Evolutionary conservation across 2,113 vertebrate species (phyloP).

Genomic region (Marmota flaviventris): DNA sequence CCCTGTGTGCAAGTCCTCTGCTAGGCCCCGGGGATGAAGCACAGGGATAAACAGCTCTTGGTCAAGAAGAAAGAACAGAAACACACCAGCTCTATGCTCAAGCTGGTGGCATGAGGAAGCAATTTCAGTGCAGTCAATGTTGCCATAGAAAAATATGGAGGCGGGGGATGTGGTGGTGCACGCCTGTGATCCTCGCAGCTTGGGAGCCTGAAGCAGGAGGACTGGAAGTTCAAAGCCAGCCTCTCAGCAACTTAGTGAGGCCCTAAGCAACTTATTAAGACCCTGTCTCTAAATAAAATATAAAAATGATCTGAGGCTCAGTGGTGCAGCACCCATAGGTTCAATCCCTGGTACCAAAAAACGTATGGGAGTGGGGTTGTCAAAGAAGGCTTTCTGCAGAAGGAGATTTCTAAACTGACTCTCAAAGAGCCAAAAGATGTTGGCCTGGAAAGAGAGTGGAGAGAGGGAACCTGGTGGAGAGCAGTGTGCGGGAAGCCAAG

Average conservation of each 20-base stretch:
- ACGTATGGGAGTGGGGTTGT: neutral
- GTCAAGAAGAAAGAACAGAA: too few species aligned
- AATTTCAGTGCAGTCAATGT: neutral
- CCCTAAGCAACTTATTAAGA: too few species aligned
- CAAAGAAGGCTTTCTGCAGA: neutral
- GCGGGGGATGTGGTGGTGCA: too few species aligned
- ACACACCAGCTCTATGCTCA: neutral
- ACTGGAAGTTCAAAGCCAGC: too few species aligned
- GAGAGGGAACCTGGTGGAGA: neutral
- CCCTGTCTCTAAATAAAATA: too few species aligned
- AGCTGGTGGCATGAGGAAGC: neutral
- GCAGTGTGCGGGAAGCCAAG: neutral
- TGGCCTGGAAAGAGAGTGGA: neutral
- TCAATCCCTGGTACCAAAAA: too few species aligned
- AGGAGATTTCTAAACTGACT: neutral
- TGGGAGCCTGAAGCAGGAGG: too few species aligned
- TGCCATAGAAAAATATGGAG: neutral
- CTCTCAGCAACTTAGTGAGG: too few species aligned
- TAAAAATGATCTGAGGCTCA: too few species aligned
- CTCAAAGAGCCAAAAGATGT: neutral
- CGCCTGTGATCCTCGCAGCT: too few species aligned
- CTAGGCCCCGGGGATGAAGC: accelerated
- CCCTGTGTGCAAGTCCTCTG: neutral
- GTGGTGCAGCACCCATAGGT: too few species aligned
- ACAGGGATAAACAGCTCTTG: too few species aligned